phyloP scores from a whole-genome alignment of 2,888 invertebrate species.

The Rhimphoctona megacephalus region DNA sequence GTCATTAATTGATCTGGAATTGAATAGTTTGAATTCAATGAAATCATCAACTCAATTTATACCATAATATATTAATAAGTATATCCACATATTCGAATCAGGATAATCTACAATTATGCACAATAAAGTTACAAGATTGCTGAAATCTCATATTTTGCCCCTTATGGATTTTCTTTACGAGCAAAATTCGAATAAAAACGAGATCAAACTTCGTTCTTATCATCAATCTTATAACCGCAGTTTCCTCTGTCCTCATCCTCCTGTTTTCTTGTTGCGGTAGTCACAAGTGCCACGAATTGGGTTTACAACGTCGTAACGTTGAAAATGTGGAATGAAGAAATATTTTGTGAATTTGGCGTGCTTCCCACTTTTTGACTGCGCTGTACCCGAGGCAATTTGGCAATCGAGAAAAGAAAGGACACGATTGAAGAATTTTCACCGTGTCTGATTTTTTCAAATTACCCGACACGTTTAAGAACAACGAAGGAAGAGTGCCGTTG shows the following conservation, averaged over 20 bases:
- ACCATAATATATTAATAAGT: background rate
- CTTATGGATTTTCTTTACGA: constrained; percentile 1
- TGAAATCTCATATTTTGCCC: background rate
- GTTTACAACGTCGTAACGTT: constrained; percentile 62
- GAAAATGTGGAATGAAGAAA: constrained; percentile 47
- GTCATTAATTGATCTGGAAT: background rate
- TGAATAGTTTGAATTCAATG: background rate
- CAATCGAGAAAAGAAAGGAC: constrained; percentile 1
- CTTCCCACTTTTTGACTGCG: background rate
- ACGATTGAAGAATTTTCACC: background rate
- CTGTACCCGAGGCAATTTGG: constrained; percentile 4
- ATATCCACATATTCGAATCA: background rate
- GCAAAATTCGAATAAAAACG: background rate
- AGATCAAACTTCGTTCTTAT: constrained; percentile 7
- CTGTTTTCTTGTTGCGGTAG: background rate
- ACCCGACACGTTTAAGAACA: constrained; percentile 22
- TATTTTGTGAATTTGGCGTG: constrained; percentile 29
- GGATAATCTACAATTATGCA: background rate
- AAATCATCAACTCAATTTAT: background rate
- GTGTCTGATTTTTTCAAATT: constrained; percentile 21
- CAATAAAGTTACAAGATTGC: background rate
- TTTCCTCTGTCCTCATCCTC: constrained; percentile 23
- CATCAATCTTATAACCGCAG: constrained; percentile 19
- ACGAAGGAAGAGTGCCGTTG: constrained; percentile 17
- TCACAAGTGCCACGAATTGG: constrained; percentile 58